phyloP scores from a whole-genome alignment of 2,797 vertebrate genomes.

The Phataginus tetradactyla region DNA sequence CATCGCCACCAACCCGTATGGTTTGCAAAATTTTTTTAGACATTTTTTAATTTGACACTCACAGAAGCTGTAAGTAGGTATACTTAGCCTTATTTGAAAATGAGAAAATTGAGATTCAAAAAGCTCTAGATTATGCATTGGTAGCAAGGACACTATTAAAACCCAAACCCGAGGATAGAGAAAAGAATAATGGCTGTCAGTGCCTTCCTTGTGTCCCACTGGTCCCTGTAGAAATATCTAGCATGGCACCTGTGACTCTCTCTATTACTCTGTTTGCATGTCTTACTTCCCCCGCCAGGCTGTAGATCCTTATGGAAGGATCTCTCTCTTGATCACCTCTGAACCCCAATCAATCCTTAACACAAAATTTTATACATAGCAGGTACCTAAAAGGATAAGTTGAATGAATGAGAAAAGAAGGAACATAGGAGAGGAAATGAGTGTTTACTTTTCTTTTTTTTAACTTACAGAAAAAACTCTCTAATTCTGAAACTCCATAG shows the following conservation, averaged over 20 bases:
- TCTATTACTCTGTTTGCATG: background rate
- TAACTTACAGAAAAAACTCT: conserved; percentile 46
- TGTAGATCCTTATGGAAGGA: background rate
- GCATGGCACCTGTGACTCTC: background rate
- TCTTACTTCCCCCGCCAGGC: background rate
- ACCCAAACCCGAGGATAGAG: background rate
- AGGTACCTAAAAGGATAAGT: background rate
- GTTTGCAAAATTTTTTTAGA: background rate
- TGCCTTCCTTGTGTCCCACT: background rate
- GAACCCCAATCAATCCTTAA: background rate
- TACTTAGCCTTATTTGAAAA: conserved; percentile 39
- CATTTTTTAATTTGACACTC: background rate
- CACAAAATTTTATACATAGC: background rate
- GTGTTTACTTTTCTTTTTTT: background rate
- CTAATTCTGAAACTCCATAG: conserved; percentile 34
- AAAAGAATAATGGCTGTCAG: background rate
- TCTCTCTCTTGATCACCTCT: background rate
- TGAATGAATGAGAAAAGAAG: background rate
- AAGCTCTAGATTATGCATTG: background rate
- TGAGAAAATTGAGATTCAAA: conserved; percentile 21
- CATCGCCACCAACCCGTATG: background rate
- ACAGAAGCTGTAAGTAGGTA: background rate
- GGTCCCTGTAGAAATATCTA: background rate
- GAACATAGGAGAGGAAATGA: background rate
- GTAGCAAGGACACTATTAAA: conserved; percentile 6